A percentile compares a stretch with the other conserved stretches of the same genome.
Evolutionary conservation across 64 coral and sea anemone species (phyloP).

Genomic region (Trachythela sp.): DNA sequence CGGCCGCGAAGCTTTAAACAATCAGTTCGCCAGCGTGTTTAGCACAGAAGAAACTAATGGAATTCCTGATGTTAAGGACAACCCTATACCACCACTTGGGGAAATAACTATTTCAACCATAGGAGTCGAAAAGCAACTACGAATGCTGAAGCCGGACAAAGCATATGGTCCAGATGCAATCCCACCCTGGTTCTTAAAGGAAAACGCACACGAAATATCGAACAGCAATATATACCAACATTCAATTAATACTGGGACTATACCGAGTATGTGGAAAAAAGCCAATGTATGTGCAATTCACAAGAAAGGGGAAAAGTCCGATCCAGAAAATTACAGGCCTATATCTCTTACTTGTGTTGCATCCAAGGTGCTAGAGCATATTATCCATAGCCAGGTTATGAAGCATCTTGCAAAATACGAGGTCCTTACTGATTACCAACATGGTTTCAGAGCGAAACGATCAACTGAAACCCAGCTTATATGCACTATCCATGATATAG

Average conservation of each 20-base stretch:
- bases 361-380: slow-evolving; percentile 22
- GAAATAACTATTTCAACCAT: slow-evolving; percentile 7
- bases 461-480: slow-evolving; percentile 34
- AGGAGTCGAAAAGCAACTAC: background rate
- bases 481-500: slow-evolving; percentile 13
- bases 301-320: background rate
- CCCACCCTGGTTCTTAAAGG: slow-evolving; percentile 48
- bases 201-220: slow-evolving; percentile 27
- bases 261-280: slow-evolving; percentile 1
- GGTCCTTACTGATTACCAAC: background rate
- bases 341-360: slow-evolving; percentile 30
- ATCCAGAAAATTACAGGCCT: slow-evolving; percentile 13
- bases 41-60: slow-evolving; percentile 15
- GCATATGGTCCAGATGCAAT: slow-evolving; percentile 48
- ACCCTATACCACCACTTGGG: slow-evolving; percentile 27
- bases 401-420: background rate
- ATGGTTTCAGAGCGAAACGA: slow-evolving; percentile 19
- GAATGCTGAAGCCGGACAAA: slow-evolving; percentile 27
- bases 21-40: slow-evolving; percentile 43
- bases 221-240: slow-evolving; percentile 36
- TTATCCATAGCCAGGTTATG: slow-evolving; percentile 33
- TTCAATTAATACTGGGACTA: background rate
- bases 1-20: slow-evolving; percentile 37
- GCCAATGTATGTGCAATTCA: background rate
- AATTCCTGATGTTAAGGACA: slow-evolving; percentile 29